Conservation (phyloP, 2,113 vertebrate genomes). For the human region DNA sequence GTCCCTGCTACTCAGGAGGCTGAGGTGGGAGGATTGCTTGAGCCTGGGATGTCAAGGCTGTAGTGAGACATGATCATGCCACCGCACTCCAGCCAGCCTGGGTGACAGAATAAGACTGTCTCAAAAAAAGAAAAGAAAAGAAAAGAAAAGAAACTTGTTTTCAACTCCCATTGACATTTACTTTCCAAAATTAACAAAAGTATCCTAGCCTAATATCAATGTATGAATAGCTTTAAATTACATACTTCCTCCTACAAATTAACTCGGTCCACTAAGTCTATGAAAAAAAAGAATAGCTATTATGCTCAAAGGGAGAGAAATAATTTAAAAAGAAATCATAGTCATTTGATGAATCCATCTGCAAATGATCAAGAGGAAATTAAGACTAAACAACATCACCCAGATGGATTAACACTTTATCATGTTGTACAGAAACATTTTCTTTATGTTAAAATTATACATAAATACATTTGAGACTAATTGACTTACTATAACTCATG, state of each 20-base stretch:
- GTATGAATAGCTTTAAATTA: constrained; percentile 4
- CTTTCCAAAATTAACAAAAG: not conserved
- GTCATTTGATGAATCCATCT: not conserved
- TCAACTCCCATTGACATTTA: not conserved
- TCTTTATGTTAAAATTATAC: not conserved
- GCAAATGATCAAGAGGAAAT: not conserved
- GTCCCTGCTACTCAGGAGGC: no score
- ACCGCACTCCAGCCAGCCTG: no score
- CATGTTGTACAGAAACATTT: not conserved
- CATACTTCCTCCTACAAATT: not conserved
- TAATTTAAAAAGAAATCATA: not conserved
- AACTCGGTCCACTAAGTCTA: not conserved
- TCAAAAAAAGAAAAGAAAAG: no score
- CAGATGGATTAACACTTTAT: not conserved
- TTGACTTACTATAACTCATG: not conserved
- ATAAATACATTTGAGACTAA: not conserved
- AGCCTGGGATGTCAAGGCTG: no score
- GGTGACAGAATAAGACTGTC: no score
- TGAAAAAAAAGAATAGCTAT: not conserved
- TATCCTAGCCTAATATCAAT: not conserved
- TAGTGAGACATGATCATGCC: no score
- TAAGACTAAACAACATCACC: constrained; percentile 8
- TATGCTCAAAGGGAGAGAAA: not conserved
- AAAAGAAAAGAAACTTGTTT: not conserved
- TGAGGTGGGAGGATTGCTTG: no score